Conservation (phyloP, 2,888 invertebrate species). For the Cyclophora punctaria region DNA sequence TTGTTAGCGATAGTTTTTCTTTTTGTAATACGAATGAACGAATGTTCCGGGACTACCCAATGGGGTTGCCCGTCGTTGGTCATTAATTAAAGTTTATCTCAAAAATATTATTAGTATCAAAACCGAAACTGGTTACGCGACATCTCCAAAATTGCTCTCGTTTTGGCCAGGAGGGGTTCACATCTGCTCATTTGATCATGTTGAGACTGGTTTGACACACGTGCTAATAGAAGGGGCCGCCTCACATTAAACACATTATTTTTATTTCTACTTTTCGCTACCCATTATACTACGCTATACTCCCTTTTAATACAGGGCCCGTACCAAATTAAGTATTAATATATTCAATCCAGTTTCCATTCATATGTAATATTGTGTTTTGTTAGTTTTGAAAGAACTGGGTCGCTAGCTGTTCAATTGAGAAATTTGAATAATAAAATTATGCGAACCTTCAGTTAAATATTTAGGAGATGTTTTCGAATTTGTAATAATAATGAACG, state of each 20-base stretch:
- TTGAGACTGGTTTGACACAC: conserved; percentile 54
- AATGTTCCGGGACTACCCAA: too few relatives aligned
- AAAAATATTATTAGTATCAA: too few relatives aligned
- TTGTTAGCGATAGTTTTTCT: too few relatives aligned
- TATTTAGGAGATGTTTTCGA: conserved; percentile 13
- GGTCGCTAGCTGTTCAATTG: conserved; percentile 63
- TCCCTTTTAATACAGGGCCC: conserved; percentile 64
- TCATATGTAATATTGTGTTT: conserved; percentile 68
- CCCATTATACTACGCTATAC: conserved; percentile 62
- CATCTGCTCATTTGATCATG: conserved; percentile 40
- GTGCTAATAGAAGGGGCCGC: conserved; percentile 52
- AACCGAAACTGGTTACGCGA: too few relatives aligned
- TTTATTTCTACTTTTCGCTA: conserved; percentile 58
- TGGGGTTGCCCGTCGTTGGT: too few relatives aligned
- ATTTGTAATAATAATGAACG: conserved; percentile 9
- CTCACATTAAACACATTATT: conserved; percentile 24
- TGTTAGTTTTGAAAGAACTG: conserved; percentile 59
- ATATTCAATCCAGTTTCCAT: conserved; percentile 71
- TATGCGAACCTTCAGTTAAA: conserved; percentile 42
- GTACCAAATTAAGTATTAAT: conserved; percentile 69
- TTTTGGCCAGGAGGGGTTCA: conserved; percentile 12
- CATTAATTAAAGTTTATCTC: too few relatives aligned
- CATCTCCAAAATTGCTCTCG: conserved; percentile 3
- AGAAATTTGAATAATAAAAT: conserved; percentile 65
- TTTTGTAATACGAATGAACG: too few relatives aligned